These are phyloP conservation scores for Aspidiotus destructor DNA, from an alignment of 2,888 invertebrate species.

Conservation along the genomic window DNA sequence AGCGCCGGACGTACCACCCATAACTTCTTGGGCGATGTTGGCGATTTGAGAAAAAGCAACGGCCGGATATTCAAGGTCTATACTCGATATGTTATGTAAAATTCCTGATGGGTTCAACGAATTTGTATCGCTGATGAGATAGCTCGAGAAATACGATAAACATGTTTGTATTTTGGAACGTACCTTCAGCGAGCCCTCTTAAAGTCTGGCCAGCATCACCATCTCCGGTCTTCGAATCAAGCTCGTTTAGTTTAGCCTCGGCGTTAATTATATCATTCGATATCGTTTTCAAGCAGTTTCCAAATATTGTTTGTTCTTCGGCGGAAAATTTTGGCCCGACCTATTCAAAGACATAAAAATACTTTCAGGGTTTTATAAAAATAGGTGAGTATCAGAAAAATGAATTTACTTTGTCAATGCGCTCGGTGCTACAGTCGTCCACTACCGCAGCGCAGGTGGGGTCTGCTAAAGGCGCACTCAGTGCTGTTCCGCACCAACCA, in stretches of 20 bases:
- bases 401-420: neutral
- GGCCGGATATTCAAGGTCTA: conserved; percentile 32
- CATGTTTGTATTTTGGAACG: neutral
- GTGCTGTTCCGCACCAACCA: conserved; percentile 49
- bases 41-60: conserved; percentile 32
- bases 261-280: conserved; percentile 50
- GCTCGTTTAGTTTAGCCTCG: conserved; percentile 51
- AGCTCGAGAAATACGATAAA: neutral
- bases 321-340: conserved; percentile 13
- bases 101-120: neutral
- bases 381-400: neutral
- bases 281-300: conserved; percentile 44
- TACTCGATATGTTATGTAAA: neutral
- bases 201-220: conserved; percentile 56
- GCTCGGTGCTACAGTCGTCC: neutral
- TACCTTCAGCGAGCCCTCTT: conserved; percentile 48
- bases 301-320: conserved; percentile 36
- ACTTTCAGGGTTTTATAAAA: neutral
- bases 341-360: neutral
- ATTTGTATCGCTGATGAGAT: neutral
- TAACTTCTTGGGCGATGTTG: conserved; percentile 51
- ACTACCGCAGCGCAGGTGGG: no score
- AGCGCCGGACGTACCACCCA: conserved; percentile 73
- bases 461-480: conserved; percentile 28
- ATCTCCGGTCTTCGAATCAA: conserved; percentile 54